Evolutionary conservation across 2,888 invertebrate genomes (phyloP).

Genomic region (Drosophila emarginata): DNA sequence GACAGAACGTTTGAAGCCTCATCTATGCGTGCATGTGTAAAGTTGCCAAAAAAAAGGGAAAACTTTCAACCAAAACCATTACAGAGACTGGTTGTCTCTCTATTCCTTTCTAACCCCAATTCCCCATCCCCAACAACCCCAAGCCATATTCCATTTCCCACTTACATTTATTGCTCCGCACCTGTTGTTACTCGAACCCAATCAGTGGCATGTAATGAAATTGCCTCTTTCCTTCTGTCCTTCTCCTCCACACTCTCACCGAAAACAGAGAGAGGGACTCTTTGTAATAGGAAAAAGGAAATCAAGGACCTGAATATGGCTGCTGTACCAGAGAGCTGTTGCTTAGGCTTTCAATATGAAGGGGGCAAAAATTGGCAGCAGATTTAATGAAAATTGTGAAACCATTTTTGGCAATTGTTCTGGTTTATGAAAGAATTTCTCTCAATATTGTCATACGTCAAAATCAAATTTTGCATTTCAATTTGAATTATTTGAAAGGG

Average conservation of each 20-base stretch:
- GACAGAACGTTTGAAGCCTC: slow-evolving; percentile 21
- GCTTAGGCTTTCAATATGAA: neutral
- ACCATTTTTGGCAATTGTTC: neutral
- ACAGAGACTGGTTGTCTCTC: neutral
- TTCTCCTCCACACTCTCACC: slow-evolving; percentile 23
- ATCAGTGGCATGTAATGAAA: slow-evolving; percentile 55
- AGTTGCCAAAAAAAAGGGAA: neutral
- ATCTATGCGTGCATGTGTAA: slow-evolving; percentile 1
- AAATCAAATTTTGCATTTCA: neutral
- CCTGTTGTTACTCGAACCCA: slow-evolving; percentile 62
- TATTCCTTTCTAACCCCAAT: neutral
- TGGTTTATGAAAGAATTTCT: neutral
- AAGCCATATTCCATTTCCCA: slow-evolving; percentile 35
- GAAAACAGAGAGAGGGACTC: neutral
- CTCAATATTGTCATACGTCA: neutral
- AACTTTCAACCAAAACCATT: slow-evolving; percentile 24
- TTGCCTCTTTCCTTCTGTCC: slow-evolving; percentile 24
- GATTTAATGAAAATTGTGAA: slow-evolving; percentile 2
- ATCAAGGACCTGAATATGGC: slow-evolving; percentile 36
- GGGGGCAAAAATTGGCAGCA: neutral
- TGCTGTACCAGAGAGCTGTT: neutral
- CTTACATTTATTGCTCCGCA: slow-evolving; percentile 43
- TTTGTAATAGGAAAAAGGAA: slow-evolving; percentile 60
- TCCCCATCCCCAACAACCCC: neutral
- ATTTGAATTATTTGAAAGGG: neutral